phyloP scores from a whole-genome alignment of 2,797 vertebrate species.

The Sternarchorhynchus goeldii region DNA sequence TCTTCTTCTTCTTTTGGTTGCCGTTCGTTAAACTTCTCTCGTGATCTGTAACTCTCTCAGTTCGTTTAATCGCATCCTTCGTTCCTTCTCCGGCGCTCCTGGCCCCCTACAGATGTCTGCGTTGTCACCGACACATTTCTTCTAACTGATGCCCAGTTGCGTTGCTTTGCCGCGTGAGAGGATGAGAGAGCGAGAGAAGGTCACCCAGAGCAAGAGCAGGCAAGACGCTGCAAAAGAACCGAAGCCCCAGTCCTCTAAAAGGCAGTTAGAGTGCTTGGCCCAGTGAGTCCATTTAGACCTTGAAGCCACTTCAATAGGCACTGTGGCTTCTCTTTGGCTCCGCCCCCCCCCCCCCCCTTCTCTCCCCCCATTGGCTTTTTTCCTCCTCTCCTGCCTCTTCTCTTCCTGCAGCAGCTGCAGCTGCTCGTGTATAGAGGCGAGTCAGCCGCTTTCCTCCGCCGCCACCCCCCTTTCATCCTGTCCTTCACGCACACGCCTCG shows the following conservation, averaged over 20 bases:
- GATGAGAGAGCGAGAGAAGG: background rate
- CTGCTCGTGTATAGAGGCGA: slow-evolving; percentile 53
- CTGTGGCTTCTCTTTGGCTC: slow-evolving; percentile 51
- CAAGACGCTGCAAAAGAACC: slow-evolving; percentile 31
- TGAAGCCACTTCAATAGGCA: slow-evolving; percentile 53
- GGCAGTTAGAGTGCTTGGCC: slow-evolving; percentile 51
- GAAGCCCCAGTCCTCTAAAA: slow-evolving; percentile 53
- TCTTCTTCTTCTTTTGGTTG: slow-evolving; percentile 22
- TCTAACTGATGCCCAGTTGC: background rate
- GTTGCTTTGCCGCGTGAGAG: slow-evolving; percentile 44
- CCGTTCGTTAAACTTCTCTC: slow-evolving; percentile 64
- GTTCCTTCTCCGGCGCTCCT: background rate
- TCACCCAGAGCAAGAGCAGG: slow-evolving; percentile 29
- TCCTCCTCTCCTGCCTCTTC: slow-evolving; percentile 51
- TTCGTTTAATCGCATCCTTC: slow-evolving; percentile 28
- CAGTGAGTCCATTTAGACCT: slow-evolving; percentile 44
- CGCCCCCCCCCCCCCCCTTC: slow-evolving; percentile 55
- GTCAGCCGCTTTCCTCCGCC: slow-evolving; percentile 51
- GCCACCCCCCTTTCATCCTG: slow-evolving; percentile 54
- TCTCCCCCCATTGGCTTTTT: slow-evolving; percentile 59
- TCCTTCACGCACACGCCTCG: slow-evolving; percentile 63
- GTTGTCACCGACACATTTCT: slow-evolving; percentile 37
- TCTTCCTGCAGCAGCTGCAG: slow-evolving; percentile 57
- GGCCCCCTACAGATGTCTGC: background rate
- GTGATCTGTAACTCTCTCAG: slow-evolving; percentile 56